phyloP scores from a whole-genome alignment of 1,140 invertebrate genomes.

The Papilio glaucus region DNA sequence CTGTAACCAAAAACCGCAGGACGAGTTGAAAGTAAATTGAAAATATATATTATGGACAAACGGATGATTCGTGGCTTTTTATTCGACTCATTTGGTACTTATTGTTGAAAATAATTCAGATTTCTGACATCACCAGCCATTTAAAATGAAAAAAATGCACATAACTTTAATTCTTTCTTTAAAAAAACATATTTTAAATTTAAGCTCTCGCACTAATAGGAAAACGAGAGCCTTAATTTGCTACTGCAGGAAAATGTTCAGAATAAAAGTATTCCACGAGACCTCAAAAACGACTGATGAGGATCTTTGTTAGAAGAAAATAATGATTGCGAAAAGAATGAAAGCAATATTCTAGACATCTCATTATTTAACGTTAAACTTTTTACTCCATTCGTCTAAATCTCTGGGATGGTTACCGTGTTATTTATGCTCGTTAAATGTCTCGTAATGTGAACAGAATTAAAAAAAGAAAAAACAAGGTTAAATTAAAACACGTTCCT shows the following conservation, averaged over 20 bases:
- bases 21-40: slow-evolving; percentile 1
- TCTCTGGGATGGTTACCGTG: background rate
- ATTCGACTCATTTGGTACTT: background rate
- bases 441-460: background rate
- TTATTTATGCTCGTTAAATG: background rate
- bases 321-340: slow-evolving; percentile 29
- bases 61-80: background rate
- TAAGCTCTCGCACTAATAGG: background rate
- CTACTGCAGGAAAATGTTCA: slow-evolving; percentile 25
- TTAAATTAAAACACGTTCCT: background rate
- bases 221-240: slow-evolving; percentile 7
- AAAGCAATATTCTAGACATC: slow-evolving; percentile 22
- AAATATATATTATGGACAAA: background rate
- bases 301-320: slow-evolving; percentile 29
- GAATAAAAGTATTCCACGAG: slow-evolving; percentile 31
- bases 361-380: background rate
- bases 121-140: background rate
- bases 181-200: slow-evolving; percentile 13
- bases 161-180: too few species aligned
- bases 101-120: background rate
- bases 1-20: background rate
- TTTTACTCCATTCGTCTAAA: background rate
- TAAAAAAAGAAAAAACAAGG: background rate
- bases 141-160: too few species aligned
- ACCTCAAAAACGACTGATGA: slow-evolving; percentile 30